These are phyloP conservation scores for Hemistola chrysoprasaria DNA, from an alignment of 2,888 invertebrate species.

Conservation along the genomic window DNA sequence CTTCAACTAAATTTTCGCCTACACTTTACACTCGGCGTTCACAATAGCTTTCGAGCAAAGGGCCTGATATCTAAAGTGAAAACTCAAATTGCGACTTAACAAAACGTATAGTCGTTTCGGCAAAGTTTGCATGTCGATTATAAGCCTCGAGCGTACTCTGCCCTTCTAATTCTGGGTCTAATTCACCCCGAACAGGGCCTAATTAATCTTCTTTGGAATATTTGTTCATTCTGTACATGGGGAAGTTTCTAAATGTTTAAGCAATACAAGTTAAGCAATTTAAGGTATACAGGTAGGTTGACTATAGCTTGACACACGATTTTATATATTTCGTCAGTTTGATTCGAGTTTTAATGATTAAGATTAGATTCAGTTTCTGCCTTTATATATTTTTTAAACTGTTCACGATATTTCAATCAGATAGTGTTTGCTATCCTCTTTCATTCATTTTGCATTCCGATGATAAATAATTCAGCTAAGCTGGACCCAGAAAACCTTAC, in stretches of 20 bases:
- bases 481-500: no score
- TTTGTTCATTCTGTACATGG: conserved; percentile 6
- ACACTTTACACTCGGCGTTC: conserved; percentile 23
- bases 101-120: conserved; percentile 40
- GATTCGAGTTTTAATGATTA: no score
- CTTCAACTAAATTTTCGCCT: conserved; percentile 2
- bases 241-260: conserved; percentile 1
- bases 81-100: conserved; percentile 52
- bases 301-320: no score
- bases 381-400: no score
- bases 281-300: no score
- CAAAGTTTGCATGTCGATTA: conserved; percentile 36
- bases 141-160: conserved; percentile 23
- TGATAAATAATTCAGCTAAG: no score
- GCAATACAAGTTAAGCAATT: no score
- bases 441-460: no score
- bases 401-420: no score
- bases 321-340: no score
- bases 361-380: no score
- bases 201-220: conserved; percentile 25
- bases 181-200: conserved; percentile 30
- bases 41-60: conserved; percentile 44
- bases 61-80: conserved; percentile 52
- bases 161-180: conserved; percentile 15
- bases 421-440: no score